Evolutionary conservation across 2,888 invertebrate species (phyloP).

Genomic region (Amphimallon solstitiale): DNA sequence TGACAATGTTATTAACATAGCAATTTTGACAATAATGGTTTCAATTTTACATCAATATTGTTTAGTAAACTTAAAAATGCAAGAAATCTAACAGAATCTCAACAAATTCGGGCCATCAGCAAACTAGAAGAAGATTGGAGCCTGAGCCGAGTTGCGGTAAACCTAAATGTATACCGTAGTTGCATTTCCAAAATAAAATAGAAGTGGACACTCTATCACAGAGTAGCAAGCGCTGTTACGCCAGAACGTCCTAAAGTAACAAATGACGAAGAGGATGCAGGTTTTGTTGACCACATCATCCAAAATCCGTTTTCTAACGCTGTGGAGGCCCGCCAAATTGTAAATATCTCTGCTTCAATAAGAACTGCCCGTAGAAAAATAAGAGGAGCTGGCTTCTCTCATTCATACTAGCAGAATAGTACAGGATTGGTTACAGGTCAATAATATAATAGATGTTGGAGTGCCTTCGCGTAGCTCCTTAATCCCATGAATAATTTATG

Average conservation of each 20-base stretch:
- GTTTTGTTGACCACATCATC: neutral
- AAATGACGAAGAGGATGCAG: neutral
- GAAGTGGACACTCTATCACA: neutral
- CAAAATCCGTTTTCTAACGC: neutral
- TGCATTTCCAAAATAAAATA: neutral
- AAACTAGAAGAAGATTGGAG: too few relatives aligned
- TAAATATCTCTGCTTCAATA: constrained; percentile 1
- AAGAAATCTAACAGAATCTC: too few relatives aligned
- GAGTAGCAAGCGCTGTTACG: neutral
- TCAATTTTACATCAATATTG: too few relatives aligned
- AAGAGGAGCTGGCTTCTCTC: neutral
- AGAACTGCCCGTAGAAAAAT: constrained; percentile 8
- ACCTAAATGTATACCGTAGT: neutral
- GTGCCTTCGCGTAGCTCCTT: too few relatives aligned
- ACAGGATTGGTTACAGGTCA: too few relatives aligned
- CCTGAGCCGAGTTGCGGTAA: too few relatives aligned
- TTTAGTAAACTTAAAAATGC: too few relatives aligned
- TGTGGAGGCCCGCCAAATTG: constrained; percentile 3
- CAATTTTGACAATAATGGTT: too few relatives aligned
- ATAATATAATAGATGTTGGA: too few relatives aligned
- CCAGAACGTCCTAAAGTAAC: too few relatives aligned
- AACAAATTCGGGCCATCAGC: too few relatives aligned
- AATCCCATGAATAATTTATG: neutral
- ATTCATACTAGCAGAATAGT: neutral
- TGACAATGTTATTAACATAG: too few relatives aligned